Evolutionary conservation across 2,888 invertebrate genomes (phyloP).

Genomic region (Temnothorax rugatulus): DNA sequence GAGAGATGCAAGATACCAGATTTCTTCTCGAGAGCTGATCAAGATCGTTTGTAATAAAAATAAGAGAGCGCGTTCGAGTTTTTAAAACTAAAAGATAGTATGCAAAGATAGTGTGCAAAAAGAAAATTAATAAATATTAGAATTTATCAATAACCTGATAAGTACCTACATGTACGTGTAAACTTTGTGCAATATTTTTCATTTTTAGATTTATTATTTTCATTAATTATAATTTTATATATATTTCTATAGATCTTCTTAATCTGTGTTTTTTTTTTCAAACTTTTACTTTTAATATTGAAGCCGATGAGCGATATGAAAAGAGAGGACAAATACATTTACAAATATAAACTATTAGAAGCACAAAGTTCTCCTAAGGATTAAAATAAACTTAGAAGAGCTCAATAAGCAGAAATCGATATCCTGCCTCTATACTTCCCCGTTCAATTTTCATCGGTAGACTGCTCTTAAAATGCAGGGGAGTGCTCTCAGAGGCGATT

Average conservation of each 20-base stretch:
- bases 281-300: slow-evolving; percentile 21
- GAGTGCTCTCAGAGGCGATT: slow-evolving; percentile 63
- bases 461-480: slow-evolving; percentile 66
- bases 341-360: slow-evolving; percentile 5
- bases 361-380: slow-evolving; percentile 1
- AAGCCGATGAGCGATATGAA: neutral
- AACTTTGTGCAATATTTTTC: neutral
- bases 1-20: neutral
- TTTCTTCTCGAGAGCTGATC: neutral
- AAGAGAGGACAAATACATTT: neutral
- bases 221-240: neutral
- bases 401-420: slow-evolving; percentile 64
- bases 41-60: neutral
- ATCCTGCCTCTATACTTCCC: slow-evolving; percentile 59
- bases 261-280: neutral
- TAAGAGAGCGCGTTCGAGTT: neutral
- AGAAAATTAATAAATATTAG: neutral
- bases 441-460: slow-evolving; percentile 69
- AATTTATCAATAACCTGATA: neutral
- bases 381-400: slow-evolving; percentile 43
- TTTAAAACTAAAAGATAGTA: neutral
- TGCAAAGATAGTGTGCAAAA: slow-evolving; percentile 3
- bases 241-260: neutral
- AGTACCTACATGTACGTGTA: neutral
- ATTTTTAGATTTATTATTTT: neutral